Evolutionary conservation across 2,113 vertebrate species (phyloP).

Genomic region (Tenrec ecaudatus): DNA sequence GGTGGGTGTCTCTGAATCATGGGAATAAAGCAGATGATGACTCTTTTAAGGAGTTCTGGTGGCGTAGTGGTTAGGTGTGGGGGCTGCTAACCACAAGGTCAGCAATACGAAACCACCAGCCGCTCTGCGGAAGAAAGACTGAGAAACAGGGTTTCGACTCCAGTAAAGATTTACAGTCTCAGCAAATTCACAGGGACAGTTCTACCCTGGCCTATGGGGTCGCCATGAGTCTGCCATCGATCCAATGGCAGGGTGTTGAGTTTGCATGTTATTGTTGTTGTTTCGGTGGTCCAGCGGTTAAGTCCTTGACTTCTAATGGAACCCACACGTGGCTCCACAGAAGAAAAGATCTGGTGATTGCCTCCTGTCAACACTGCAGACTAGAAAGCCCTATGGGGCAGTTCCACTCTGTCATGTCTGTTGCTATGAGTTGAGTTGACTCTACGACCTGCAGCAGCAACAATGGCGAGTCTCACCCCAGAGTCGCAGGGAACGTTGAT

Average conservation of each 20-base stretch:
- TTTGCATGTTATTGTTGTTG: no score
- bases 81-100: no score
- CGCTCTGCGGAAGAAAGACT: no score
- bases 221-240: no score
- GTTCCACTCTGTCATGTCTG: neutral
- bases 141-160: no score
- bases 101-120: no score
- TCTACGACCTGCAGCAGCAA: neutral
- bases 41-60: neutral
- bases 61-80: neutral
- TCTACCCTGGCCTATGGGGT: no score
- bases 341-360: neutral
- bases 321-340: neutral
- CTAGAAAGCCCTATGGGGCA: neutral
- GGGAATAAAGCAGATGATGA: neutral
- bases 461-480: neutral
- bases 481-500: neutral
- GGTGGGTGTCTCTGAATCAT: conserved; percentile 26
- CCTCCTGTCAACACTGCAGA: neutral
- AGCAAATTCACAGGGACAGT: no score
- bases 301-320: neutral
- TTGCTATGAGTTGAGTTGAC: neutral
- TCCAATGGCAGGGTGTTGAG: no score
- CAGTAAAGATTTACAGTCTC: no score
- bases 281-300: neutral